Conservation (phyloP, 2,888 invertebrate genomes). For the Melitaea athalia region DNA sequence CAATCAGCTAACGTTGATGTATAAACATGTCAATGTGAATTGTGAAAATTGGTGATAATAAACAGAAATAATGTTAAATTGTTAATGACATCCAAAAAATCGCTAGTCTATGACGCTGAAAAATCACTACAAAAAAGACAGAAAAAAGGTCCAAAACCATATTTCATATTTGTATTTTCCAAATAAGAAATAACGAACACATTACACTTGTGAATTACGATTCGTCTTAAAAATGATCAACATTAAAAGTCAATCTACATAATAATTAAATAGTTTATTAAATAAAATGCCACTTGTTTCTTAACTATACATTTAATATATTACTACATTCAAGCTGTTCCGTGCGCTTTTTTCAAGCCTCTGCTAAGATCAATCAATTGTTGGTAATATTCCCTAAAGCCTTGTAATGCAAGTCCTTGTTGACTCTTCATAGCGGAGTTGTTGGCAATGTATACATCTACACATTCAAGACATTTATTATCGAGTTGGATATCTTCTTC, state of each 20-base stretch:
- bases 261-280: neutral
- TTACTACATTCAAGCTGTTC: slow-evolving; percentile 58
- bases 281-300: slow-evolving; percentile 37
- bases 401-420: slow-evolving; percentile 87
- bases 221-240: too few species aligned
- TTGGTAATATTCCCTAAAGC: slow-evolving; percentile 85
- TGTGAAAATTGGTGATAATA: too few species aligned
- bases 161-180: too few species aligned
- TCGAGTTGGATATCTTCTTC: slow-evolving; percentile 80
- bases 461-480: slow-evolving; percentile 79
- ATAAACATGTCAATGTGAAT: neutral
- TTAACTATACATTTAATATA: slow-evolving; percentile 57
- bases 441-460: slow-evolving; percentile 84
- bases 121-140: too few species aligned
- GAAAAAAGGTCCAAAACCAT: neutral
- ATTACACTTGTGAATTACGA: neutral
- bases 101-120: too few species aligned
- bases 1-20: neutral
- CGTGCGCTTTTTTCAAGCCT: slow-evolving; percentile 87
- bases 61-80: too few species aligned
- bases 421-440: slow-evolving; percentile 86
- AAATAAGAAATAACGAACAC: neutral
- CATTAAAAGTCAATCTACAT: too few species aligned
- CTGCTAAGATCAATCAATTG: slow-evolving; percentile 82
- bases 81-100: too few species aligned